These are phyloP conservation scores for Bombus sibiricus DNA, from an alignment of 1,140 invertebrate genomes.

Conservation along the genomic window DNA sequence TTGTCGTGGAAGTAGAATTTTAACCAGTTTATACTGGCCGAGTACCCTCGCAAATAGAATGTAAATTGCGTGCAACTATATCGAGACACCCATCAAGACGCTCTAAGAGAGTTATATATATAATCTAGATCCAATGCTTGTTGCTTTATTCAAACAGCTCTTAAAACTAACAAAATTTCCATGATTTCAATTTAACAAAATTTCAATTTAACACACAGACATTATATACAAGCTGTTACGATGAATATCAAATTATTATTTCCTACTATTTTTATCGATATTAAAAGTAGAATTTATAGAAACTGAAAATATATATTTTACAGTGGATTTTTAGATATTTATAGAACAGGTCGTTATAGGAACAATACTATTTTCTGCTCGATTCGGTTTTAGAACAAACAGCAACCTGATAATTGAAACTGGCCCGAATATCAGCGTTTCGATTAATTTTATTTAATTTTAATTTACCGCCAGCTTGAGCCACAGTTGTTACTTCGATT, in stretches of 20 bases:
- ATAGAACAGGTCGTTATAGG: too few species aligned
- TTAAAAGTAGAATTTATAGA: not conserved
- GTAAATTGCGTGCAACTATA: not conserved
- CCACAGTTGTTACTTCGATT: too few species aligned
- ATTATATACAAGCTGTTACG: not conserved
- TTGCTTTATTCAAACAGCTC: not conserved
- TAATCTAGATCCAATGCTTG: not conserved
- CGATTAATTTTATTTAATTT: slow-evolving; percentile 3
- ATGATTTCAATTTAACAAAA: not conserved
- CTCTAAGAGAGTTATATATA: not conserved
- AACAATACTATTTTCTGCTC: not conserved
- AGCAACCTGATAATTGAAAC: not conserved
- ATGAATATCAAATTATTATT: not conserved
- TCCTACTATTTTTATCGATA: not conserved
- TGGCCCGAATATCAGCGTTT: too few species aligned
- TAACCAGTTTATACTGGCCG: not conserved
- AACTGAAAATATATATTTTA: too few species aligned
- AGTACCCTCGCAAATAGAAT: not conserved
- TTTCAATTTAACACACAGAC: not conserved
- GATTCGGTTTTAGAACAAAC: not conserved
- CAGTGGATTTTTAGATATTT: too few species aligned
- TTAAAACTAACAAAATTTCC: not conserved
- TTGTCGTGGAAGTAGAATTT: not conserved
- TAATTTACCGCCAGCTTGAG: not conserved
- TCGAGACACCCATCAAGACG: not conserved